Evolutionary conservation across 2,888 invertebrate species (phyloP).

Genomic region (Deilephila porcellus): DNA sequence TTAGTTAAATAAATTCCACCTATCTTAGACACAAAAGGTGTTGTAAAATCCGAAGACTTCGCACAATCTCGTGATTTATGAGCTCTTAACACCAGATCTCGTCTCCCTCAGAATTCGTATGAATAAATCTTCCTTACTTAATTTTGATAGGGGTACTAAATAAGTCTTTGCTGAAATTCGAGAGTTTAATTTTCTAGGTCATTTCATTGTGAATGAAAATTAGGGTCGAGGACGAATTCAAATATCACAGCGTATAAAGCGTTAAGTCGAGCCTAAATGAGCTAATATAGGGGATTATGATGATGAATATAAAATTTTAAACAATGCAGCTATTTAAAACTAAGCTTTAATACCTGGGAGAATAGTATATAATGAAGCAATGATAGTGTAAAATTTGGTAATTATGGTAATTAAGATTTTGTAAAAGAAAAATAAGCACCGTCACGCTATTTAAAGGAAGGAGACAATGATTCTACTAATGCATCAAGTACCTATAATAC

Average conservation of each 20-base stretch:
- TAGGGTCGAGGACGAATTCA: neutral
- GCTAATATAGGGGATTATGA: neutral
- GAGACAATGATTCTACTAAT: too few species aligned
- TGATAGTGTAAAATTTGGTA: too few species aligned
- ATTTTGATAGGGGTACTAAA: conserved; percentile 45
- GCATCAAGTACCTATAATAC: too few species aligned
- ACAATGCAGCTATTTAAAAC: neutral
- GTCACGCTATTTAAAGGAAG: too few species aligned
- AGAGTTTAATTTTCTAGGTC: neutral
- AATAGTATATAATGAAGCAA: too few species aligned
- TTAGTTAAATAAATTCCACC: neutral
- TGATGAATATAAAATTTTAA: neutral
- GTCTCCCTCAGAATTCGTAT: conserved; percentile 47
- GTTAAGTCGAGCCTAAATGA: neutral
- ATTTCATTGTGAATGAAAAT: neutral
- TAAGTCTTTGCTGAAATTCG: neutral
- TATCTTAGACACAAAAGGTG: neutral
- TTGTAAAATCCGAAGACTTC: conserved; percentile 26
- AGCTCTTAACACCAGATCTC: conserved; percentile 55
- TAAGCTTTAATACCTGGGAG: too few species aligned
- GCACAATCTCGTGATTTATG: conserved; percentile 53
- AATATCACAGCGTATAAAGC: neutral
- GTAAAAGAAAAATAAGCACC: too few species aligned
- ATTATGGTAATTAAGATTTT: too few species aligned
- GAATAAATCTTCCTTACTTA: conserved; percentile 53